Evolutionary conservation across 2,113 vertebrate species (phyloP), one percentile per base, ranked within the genome.

Genomic region (Pollachius pollachius): DNA sequence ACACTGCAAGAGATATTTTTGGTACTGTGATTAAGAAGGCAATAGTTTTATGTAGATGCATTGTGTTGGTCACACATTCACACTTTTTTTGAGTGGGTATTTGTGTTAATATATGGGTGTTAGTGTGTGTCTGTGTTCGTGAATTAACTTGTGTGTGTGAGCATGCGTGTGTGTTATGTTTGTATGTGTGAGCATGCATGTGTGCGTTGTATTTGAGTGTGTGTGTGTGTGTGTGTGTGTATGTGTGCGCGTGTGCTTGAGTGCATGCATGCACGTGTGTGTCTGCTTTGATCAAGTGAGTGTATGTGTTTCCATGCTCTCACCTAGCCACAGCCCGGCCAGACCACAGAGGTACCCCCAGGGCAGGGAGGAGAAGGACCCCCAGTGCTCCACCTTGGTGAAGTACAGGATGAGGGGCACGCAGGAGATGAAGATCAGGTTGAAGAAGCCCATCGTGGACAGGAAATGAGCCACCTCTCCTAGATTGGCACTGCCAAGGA

Each of bases 281-380:
- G 12, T 48, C 6, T 48, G 41, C 41, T 48, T 48, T 9, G 11
- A 13, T 48, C 6, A 30, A 6, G 71, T 18, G 59, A 41, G n/a
- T 41, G 59, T 18, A 19, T 7, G 52, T 15, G 54, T 34, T 7
- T 23, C 1, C 61, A 58, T 30, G 21, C n/a, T 64, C 94, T 62
- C 92, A 99, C 97, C 96, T 68, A 99, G 89, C 96, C 97, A 99
- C 67, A 99, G 93, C 41, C 96, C 94, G 0, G 97, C 97, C 76
- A 98, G 93, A n/a, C 97, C 97, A 15, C 96, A 99, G 68, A 99
- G 90, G 85, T 96, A 98, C 68, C 96, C 97, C 97, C 97, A 99
- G 0, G 96, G 97, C 88, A 99, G 88, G 0, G 96, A 94, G 27
- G 97, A 96, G 64, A 98, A 91, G 0, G 97, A 98, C 1, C 95